Evolutionary conservation across 2,113 vertebrate genomes (phyloP), one percentile per base, ranked within the genome.

Genomic region (Dipodomys ordii): DNA sequence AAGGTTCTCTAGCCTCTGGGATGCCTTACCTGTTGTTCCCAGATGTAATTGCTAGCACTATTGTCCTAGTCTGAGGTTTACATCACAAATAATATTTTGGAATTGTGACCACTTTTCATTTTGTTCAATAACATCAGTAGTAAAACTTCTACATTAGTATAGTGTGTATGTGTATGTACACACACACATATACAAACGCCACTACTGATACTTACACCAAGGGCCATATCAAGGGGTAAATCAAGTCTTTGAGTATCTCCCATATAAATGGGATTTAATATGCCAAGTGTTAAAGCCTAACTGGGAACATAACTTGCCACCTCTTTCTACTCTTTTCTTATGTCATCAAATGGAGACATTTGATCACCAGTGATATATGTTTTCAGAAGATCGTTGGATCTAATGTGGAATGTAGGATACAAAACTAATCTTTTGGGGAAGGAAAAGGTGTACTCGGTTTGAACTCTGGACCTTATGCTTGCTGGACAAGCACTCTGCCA

Each of bases 41-140:
- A 87, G 30, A 65, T 89, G 69, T 62, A 87, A 65, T 68, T 46
- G 79, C 93, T 89, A 94, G 72, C 68, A 87, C 64, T 92, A 10
- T 91, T 91, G 87, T 89, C 53, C 57, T 79, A 73, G 6, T 46
- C 49, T 85, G 57, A 74, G 22, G 16, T 35, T 77, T 32, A 20
- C 46, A 83, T 84, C 67, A 4, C 30, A 92, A 77, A 65, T 57
- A 72, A 32, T 60, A 76, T 49, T n/a, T 62, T 30, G 18, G 64
- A 96, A 87, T 80, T 76, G 77, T 74, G 19, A 20, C 30, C 7
- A 53, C 30, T 76, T 78, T 84, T 91, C 87, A 90, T 90, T 88
- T 87, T 9, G 82, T 91, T 78, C 87, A 68, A 72, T 83, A 91
- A 23, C 80, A 32, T 76, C 27, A 76, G 8, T 87, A 35, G 62